Evolutionary conservation across 2,113 vertebrate genomes (phyloP).

Genomic region (Antennarius striatus): DNA sequence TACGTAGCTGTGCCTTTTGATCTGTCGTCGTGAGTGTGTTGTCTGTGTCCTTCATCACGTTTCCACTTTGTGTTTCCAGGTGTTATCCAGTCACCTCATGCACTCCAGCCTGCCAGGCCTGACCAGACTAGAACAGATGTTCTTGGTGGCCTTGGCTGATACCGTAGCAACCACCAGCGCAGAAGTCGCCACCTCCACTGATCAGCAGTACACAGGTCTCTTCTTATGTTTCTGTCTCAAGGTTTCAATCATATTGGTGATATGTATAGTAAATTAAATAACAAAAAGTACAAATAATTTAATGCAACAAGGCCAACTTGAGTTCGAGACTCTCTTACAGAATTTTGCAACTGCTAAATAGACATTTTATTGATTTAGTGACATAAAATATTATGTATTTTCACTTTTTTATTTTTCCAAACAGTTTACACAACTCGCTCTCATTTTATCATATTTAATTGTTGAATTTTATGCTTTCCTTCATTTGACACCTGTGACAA

Average conservation of each 20-base stretch:
- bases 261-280: background rate
- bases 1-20: no score
- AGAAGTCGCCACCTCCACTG: constrained; percentile 89
- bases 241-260: background rate
- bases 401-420: background rate
- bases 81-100: constrained; percentile 97
- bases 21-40: no score
- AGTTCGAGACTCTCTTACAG: no score
- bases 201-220: constrained; percentile 91
- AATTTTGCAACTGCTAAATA: background rate
- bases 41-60: background rate
- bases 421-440: background rate
- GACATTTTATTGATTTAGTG: background rate
- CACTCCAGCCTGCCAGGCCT: constrained; percentile 97
- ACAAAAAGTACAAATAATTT: background rate
- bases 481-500: background rate
- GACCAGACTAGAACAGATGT: constrained; percentile 98
- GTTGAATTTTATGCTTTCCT: background rate
- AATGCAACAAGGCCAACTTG: background rate
- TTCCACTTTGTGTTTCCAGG: constrained; percentile 57
- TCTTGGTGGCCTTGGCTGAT: constrained; percentile 95
- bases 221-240: background rate
- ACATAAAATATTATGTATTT: background rate
- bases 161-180: constrained; percentile 96
- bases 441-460: background rate